Conservation (phyloP, 2,797 vertebrate genomes). For the Sciaenops ocellatus region DNA sequence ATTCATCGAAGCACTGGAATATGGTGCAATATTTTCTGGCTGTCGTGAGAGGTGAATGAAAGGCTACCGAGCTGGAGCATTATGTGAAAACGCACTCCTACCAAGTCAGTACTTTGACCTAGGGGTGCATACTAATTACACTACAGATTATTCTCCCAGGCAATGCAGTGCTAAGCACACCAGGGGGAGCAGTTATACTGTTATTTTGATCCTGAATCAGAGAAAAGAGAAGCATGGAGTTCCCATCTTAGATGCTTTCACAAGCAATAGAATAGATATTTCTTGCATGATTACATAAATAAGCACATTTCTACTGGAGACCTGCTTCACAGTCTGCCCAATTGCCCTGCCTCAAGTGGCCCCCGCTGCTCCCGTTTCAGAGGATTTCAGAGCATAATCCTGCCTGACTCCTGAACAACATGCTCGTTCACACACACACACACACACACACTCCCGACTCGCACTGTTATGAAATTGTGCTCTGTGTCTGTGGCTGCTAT, state of each 20-base stretch:
- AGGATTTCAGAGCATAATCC: conserved; percentile 78
- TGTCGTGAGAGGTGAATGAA: conserved; percentile 55
- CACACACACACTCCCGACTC: conserved; percentile 54
- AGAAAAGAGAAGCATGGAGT: conserved; percentile 58
- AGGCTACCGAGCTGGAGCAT: conserved; percentile 43
- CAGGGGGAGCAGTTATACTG: conserved; percentile 97
- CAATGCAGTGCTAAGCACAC: conserved; percentile 85
- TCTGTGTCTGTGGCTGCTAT: conserved; percentile 27
- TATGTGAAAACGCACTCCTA: conserved; percentile 52
- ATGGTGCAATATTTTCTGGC: conserved; percentile 22
- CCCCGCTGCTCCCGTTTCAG: conserved; percentile 74
- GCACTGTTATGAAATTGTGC: conserved; percentile 52
- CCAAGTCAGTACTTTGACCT: conserved; percentile 68
- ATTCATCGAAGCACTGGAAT: conserved; percentile 7
- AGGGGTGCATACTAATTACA: conserved; percentile 73
- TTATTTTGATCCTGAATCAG: conserved; percentile 75
- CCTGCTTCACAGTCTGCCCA: conserved; percentile 68
- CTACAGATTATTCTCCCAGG: conserved; percentile 69
- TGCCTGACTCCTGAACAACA: conserved; percentile 70
- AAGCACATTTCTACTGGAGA: conserved; percentile 74
- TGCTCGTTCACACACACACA: conserved; percentile 55
- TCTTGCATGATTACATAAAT: conserved; percentile 85
- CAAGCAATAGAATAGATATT: conserved; percentile 76
- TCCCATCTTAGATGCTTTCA: conserved; percentile 75
- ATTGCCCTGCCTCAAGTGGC: conserved; percentile 74